Conservation (phyloP, 2,113 vertebrate genomes). For the Struthidea cinerea region DNA sequence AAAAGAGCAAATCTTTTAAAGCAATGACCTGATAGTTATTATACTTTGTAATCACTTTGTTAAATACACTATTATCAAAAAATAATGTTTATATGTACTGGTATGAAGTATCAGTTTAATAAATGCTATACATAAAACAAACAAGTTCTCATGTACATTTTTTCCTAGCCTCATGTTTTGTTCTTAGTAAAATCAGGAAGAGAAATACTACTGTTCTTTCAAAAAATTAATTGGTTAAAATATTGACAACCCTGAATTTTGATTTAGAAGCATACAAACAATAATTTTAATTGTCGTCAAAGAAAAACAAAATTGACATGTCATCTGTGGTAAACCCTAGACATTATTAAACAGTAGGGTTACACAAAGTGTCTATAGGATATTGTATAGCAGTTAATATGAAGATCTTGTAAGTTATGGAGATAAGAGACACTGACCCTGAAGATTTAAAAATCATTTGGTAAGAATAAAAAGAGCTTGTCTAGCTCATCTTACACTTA, state of each 20-base stretch:
- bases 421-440: neutral
- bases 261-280: neutral
- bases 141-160: neutral
- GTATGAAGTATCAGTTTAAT: neutral
- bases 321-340: neutral
- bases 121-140: neutral
- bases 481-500: neutral
- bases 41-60: neutral
- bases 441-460: neutral
- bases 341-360: neutral
- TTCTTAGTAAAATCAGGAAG: neutral
- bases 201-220: neutral
- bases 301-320: neutral
- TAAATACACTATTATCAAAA: neutral
- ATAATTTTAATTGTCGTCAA: neutral
- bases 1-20: neutral
- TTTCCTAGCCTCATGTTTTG: neutral
- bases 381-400: neutral
- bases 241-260: neutral
- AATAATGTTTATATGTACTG: neutral
- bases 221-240: neutral
- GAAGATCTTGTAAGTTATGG: neutral
- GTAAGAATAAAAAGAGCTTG: neutral
- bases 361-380: neutral
- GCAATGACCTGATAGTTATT: neutral